These are phyloP conservation scores for Cremastinae sp. DNA, from an alignment of 2,888 invertebrate species.

Conservation along the genomic window DNA sequence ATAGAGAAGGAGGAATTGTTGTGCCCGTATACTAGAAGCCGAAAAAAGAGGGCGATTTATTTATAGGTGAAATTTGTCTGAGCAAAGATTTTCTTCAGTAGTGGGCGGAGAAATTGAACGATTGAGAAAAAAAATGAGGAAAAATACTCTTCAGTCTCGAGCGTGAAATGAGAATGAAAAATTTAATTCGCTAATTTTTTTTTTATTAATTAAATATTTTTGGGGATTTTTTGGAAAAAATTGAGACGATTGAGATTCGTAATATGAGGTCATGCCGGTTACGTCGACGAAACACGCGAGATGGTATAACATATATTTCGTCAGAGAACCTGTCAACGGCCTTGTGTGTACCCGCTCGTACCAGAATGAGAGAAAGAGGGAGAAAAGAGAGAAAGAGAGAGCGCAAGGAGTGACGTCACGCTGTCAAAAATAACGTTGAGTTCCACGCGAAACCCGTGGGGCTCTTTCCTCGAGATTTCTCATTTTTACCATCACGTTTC, in stretches of 20 bases:
- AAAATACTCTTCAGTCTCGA: no score
- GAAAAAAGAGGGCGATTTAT: slow-evolving; percentile 54
- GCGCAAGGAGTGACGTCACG: slow-evolving; percentile 68
- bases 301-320: slow-evolving; percentile 62
- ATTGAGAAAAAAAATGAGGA: slow-evolving; percentile 3
- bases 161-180: slow-evolving; percentile 2
- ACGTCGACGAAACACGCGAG: slow-evolving; percentile 55
- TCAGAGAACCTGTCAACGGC: slow-evolving; percentile 68
- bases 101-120: slow-evolving; percentile 31
- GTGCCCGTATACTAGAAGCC: slow-evolving; percentile 16
- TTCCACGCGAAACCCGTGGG: slow-evolving; percentile 63
- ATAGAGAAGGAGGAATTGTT: slow-evolving; percentile 32
- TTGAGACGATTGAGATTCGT: slow-evolving; percentile 37
- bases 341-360: slow-evolving; percentile 62
- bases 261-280: slow-evolving; percentile 60
- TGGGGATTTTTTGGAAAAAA: neutral
- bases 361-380: slow-evolving; percentile 39
- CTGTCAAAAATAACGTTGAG: slow-evolving; percentile 71
- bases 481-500: slow-evolving; percentile 26
- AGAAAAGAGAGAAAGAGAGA: slow-evolving; percentile 29
- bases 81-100: slow-evolving; percentile 45
- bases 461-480: slow-evolving; percentile 36
- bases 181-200: neutral
- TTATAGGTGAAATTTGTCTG: slow-evolving; percentile 49
- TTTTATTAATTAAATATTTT: neutral